Conservation (phyloP, 2,113 vertebrate species). For the Varanus komodoensis region DNA sequence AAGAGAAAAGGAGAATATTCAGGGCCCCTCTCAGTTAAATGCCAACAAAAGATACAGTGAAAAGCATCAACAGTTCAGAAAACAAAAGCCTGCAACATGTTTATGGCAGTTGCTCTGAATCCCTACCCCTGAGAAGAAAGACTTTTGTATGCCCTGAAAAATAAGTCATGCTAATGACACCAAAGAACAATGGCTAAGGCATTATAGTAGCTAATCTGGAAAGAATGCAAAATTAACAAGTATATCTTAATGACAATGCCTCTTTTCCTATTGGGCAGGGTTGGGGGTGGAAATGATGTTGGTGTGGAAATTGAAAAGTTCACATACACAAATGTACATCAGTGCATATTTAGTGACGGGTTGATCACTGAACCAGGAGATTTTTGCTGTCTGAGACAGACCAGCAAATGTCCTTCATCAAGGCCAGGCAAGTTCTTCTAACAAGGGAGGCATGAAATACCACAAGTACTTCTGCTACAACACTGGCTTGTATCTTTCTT, state of each 20-base stretch:
- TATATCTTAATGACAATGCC: conserved; percentile 28
- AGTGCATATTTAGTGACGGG: neutral
- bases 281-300: neutral
- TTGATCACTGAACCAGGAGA: neutral
- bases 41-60: conserved; percentile 62
- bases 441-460: too few species aligned
- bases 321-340: neutral
- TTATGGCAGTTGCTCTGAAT: conserved; percentile 56
- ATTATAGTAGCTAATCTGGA: conserved; percentile 7
- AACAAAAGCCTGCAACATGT: conserved; percentile 60
- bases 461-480: too few species aligned
- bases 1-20: conserved; percentile 65
- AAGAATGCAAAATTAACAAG: neutral
- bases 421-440: too few species aligned
- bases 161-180: conserved; percentile 5
- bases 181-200: neutral
- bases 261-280: neutral
- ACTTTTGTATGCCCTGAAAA: conserved; percentile 12
- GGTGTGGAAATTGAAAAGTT: neutral
- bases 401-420: too few species aligned
- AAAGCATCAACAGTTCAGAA: conserved; percentile 60
- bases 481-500: too few species aligned
- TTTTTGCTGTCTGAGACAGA: too few species aligned
- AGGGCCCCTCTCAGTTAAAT: conserved; percentile 69
- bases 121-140: neutral